Conservation (phyloP, 2,888 invertebrate species). For the Geotrupes spiniger region DNA sequence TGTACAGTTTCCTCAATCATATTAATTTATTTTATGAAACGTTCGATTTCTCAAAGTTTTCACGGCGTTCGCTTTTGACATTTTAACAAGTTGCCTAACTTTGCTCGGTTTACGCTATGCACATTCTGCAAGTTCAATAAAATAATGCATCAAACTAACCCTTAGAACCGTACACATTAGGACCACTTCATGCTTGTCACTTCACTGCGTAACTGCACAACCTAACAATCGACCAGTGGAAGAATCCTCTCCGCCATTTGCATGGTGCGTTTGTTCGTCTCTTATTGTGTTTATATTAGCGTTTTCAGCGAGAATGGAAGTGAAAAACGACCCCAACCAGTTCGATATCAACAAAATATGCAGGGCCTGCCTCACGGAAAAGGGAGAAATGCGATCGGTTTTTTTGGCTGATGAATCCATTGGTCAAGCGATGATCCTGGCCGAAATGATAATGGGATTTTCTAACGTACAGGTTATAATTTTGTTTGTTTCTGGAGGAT, state of each 20-base stretch:
- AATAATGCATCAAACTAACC: constrained; percentile 31
- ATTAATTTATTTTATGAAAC: too few species aligned
- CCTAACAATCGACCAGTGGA: constrained; percentile 52
- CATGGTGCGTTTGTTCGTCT: constrained; percentile 45
- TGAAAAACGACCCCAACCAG: constrained; percentile 31
- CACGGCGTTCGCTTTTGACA: too few species aligned
- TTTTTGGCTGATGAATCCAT: constrained; percentile 48
- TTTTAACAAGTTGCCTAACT: too few species aligned
- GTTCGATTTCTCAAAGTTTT: too few species aligned
- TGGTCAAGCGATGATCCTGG: constrained; percentile 46
- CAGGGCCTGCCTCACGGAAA: constrained; percentile 50
- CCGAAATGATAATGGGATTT: constrained; percentile 52
- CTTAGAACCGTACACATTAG: constrained; percentile 23
- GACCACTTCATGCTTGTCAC: constrained; percentile 27
- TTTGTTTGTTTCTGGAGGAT: constrained; percentile 13
- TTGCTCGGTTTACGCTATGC: background rate
- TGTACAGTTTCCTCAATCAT: too few species aligned
- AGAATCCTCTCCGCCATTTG: constrained; percentile 48
- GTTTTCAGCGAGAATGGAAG: constrained; percentile 29
- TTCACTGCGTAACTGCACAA: constrained; percentile 34
- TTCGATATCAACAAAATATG: constrained; percentile 51
- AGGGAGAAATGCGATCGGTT: constrained; percentile 51
- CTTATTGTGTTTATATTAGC: too few species aligned
- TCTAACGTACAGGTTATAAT: constrained; percentile 47
- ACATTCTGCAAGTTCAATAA: constrained; percentile 24